Base-by-base conservation (phyloP, 2,113 vertebrate genomes). In the Setophaga coronata region DNA sequence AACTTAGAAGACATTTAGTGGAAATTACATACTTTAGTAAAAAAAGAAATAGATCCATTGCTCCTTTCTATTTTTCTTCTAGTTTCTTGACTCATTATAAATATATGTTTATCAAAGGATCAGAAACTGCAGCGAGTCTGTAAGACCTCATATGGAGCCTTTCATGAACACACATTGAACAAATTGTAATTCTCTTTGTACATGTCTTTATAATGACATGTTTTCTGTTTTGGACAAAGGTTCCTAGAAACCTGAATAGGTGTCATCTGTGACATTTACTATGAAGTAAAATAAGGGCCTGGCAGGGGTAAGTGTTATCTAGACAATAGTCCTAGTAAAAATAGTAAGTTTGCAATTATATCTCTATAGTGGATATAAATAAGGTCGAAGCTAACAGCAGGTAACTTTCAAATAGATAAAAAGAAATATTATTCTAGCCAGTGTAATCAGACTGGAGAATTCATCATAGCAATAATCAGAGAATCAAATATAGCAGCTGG, bases 311-410 rank as follows among this genome's bases (percentile, higher is more conserved):
- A 83, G 25, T 95, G 90, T 95, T 96, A 93, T 60, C 51, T 91
- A 93, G 90, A 94, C 72, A 96, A 83, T 67, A 94, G 89, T 64
- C 72, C 64, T 89, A 96, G 93, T 95, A 95, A 95, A 96, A 94
- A 92, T 86, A 92, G 78, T 82, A 70, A 86, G 38, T 87, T 91
- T 77, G 58, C 90, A 92, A 94, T 96, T 97, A 88, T 62, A 88
- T 90, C 90, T 77, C 74, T 81, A 9, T 48, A 83, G 76, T 11
- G 18, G 72, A 74, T 90, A 90, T 87, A 96, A 96, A 96, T 76
- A 94, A 86, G 76, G 65, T 67, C 80, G 90, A 74, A 78, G 79
- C 48, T 90, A 94, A 81, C 60, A 79, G 72, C 51, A 93, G 67
- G 51, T 66, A 82, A 90, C 92, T 92, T 96, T 82, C 34, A 91